Evolutionary conservation across 1,140 invertebrate genomes (phyloP).

Genomic region (Anastrepha ludens): DNA sequence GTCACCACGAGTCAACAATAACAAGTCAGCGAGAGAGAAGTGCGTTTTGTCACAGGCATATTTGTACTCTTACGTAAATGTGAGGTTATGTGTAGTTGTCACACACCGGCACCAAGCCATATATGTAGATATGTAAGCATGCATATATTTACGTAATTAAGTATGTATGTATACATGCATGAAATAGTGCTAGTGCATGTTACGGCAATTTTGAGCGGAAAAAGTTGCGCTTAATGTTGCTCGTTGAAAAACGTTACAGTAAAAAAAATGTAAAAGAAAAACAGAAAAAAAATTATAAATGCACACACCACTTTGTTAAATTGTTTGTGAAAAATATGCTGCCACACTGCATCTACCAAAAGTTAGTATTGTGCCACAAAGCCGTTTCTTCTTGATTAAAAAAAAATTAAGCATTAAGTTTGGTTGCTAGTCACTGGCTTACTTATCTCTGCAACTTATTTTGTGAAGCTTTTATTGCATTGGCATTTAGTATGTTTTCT

Average conservation of each 20-base stretch:
- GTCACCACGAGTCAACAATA: background rate
- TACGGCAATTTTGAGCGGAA: background rate
- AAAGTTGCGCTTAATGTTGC: background rate
- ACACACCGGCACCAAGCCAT: too few species aligned
- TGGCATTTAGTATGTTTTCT: too few species aligned
- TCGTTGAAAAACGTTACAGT: too few species aligned
- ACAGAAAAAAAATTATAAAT: background rate
- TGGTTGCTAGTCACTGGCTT: background rate
- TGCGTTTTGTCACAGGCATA: background rate
- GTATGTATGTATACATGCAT: background rate
- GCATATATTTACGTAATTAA: background rate
- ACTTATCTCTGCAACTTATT: too few species aligned
- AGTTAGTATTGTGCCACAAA: background rate
- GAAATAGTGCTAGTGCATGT: background rate
- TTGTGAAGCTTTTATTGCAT: too few species aligned
- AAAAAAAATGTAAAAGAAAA: background rate
- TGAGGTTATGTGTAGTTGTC: too few species aligned
- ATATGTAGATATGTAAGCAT: too few species aligned
- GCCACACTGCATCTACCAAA: background rate
- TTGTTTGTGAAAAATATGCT: constrained; percentile 40
- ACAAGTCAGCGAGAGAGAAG: background rate
- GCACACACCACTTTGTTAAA: constrained; percentile 39
- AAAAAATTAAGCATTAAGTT: background rate
- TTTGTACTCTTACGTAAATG: background rate
- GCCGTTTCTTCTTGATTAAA: background rate